Evolutionary conservation across 2,797 vertebrate species (phyloP), one percentile per base, ranked within the genome.

Genomic region (Aulostomus chinensis): DNA sequence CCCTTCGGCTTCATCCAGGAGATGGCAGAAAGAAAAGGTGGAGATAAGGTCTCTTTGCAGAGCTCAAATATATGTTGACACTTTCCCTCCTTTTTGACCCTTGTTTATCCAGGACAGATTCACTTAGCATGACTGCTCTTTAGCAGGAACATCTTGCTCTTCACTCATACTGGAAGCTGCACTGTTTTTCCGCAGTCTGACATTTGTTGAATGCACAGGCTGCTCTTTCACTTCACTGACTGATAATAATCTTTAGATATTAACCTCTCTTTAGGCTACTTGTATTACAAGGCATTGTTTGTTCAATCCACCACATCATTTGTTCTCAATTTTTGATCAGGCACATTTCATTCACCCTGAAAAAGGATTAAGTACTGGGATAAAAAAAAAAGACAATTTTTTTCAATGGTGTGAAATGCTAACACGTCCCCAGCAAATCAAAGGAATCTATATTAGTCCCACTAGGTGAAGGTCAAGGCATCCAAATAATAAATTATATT

Each of bases 41-140:
- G 13, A 45, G 73, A 81, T 76, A 67, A 65, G 41, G 49, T 37
- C 32, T 64, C 39, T 66, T 60, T 55, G 49, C 30, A 35, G 38
- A 66, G 29, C n/a, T 40, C 53, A 48, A 24, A 9, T 26, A 21
- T 29, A 10, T 50, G 37, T 51, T 49, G 35, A 41, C 56, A 33
- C 34, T 29, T 34, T 4, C 5, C 30, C 18, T 2, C 10, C 2
- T 49, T 37, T 60, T 29, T 36, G 17, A 50, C 25, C 12, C 7
- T 17, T 25, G 55, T 38, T 61, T 48, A 52, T 53, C 35, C 25
- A 30, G 4, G 6, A 1, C 1, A 31, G 15, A 55, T 16, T 63
- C 42, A 43, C n/a, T 10, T 8, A 26, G 28, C 20, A 45, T 26
- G 28, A 45, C 20, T 0, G 3, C 22, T 13, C 8, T 36, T 40